Percentiles rank a stretch among this genome's conserved stretches.
These are phyloP conservation scores for Globodera ellingtonae DNA, from an alignment of 1,140 invertebrate genomes.

Conservation along the genomic window DNA sequence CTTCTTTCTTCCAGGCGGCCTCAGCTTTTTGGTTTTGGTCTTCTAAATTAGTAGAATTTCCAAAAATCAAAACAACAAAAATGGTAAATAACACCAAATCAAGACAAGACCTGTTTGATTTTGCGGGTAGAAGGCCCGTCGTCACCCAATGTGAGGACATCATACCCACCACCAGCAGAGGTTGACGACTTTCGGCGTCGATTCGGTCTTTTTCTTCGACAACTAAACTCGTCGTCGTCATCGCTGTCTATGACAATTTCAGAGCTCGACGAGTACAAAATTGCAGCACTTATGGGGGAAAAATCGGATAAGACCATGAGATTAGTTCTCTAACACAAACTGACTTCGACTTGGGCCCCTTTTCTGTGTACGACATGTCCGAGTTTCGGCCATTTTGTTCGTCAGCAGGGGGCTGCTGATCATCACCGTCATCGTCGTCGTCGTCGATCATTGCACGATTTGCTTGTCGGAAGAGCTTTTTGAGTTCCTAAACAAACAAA, in stretches of 20 bases:
- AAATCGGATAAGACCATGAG: too few species aligned
- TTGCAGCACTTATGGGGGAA: too few species aligned
- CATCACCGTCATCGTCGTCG: conserved; percentile 4
- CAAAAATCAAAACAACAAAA: too few species aligned
- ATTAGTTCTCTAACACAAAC: neutral
- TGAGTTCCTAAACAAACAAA: conserved; percentile 17
- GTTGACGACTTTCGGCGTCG: neutral
- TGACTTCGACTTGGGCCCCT: neutral
- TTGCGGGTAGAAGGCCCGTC: neutral
- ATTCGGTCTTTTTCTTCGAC: neutral
- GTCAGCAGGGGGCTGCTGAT: too few species aligned
- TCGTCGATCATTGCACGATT: neutral
- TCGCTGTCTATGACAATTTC: neutral
- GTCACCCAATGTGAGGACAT: neutral
- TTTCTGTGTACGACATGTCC: neutral
- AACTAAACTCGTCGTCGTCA: neutral
- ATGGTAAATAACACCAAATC: too few species aligned
- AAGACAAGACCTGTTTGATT: conserved; percentile 10
- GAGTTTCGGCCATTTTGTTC: neutral
- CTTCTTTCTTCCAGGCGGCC: neutral
- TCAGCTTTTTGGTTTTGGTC: conserved; percentile 9
- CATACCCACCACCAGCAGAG: conserved; percentile 11
- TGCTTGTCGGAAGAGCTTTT: conserved; percentile 7
- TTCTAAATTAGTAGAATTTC: neutral
- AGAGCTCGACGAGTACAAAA: neutral